Base-by-base conservation (phyloP, 2,113 vertebrate species). In the Scomber scombrus region DNA sequence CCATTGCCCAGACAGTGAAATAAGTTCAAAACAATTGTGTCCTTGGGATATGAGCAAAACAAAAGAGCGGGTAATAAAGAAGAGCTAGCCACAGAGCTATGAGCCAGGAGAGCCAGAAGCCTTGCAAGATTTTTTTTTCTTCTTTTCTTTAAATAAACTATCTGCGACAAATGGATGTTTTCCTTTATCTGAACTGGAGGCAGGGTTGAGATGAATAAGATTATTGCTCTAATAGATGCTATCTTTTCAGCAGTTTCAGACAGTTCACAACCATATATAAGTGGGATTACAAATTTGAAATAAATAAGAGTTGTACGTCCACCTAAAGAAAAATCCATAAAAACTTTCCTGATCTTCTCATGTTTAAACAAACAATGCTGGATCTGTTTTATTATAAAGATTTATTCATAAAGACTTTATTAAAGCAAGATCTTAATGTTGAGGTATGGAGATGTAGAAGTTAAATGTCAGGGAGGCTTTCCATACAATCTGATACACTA, bases 161-260 rank as follows among this genome's bases (percentile, higher is more conserved):
- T 75, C 88, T 77, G 56, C 88, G 89, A 91, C 89, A 91, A 92
- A 93, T 89, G 78, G 85, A 81, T 84, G 85, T 85, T 91, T 92
- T 89, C 73, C 86, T 91, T 91, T 84, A 91, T 90, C 84, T 89
- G 78, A 90, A 87, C 82, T 85, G 66, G 78, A 88, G 78, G 73
- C 85, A n/a, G 52, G 63, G 77, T 68, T 63, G 56, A 85, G 85
- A 89, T 80, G 80, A 90, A 86, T 58, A 80, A 87, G 65, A 75
- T 84, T 78, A 89, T 86, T 84, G 86, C 86, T 75, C 71, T 87
- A 87, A 90, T 89, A 78, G 85, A 92, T 87, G 80, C 54, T 80
- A 85, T 89, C 85, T 68, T 18, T 68, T 63, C 54, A 75, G 68
- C 68, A 34, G 45, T 73, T 75, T 57, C 21, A 43, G 57, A 78